These are phyloP conservation scores for Cherax destructor DNA, from an alignment of 1,140 invertebrate species.

Conservation along the genomic window DNA sequence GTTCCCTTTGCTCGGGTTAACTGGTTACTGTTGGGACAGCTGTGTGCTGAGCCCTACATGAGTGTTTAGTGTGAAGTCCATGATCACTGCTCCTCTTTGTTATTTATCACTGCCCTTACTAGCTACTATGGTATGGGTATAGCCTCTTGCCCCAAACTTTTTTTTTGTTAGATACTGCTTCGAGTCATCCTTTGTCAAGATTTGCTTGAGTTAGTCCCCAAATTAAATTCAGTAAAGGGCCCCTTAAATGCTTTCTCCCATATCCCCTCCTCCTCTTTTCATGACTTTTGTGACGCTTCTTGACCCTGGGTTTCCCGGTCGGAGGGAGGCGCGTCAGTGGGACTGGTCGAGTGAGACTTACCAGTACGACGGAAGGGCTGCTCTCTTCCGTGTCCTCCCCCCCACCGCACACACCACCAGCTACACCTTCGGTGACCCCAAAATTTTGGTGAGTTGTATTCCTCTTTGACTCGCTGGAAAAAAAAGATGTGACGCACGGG, in stretches of 20 bases:
- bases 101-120: too few relatives aligned
- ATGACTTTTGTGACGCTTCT: background rate
- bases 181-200: too few relatives aligned
- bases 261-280: background rate
- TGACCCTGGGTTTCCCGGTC: slow-evolving; percentile 83
- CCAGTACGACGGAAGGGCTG: slow-evolving; percentile 90
- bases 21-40: too few relatives aligned
- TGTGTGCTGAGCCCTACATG: too few relatives aligned
- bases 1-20: too few relatives aligned
- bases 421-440: slow-evolving; percentile 89
- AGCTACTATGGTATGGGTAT: too few relatives aligned
- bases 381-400: slow-evolving; percentile 83
- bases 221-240: too few relatives aligned
- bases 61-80: too few relatives aligned
- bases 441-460: slow-evolving; percentile 78
- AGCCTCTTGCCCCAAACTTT: too few relatives aligned
- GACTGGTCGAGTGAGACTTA: slow-evolving; percentile 89
- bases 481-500: background rate
- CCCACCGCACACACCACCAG: slow-evolving; percentile 80
- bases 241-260: background rate
- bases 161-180: too few relatives aligned
- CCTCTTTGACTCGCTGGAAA: background rate
- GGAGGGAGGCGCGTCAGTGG: slow-evolving; percentile 94
- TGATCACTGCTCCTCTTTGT: too few relatives aligned
- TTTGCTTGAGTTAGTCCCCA: too few relatives aligned